phyloP scores from a whole-genome alignment of 2,797 vertebrate species.

The Schizothorax lantsangensis region DNA sequence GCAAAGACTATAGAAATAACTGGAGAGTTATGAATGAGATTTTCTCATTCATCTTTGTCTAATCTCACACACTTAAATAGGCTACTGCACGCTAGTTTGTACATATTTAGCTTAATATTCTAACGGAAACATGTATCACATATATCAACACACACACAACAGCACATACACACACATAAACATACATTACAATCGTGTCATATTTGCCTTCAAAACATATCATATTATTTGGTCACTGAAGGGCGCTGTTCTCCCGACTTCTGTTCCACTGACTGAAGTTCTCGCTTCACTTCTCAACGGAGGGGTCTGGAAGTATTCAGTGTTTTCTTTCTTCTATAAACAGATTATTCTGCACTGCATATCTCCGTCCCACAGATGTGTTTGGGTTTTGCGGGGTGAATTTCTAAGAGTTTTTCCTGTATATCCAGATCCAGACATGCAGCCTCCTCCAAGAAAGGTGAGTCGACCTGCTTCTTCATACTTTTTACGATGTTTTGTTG shows the following conservation, averaged over 20 bases:
- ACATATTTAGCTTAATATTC: neutral
- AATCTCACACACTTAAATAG: neutral
- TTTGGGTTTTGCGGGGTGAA: slow-evolving; percentile 25
- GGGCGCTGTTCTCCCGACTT: slow-evolving; percentile 26
- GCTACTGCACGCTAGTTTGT: neutral
- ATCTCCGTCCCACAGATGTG: slow-evolving; percentile 39
- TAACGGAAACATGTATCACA: neutral
- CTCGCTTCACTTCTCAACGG: slow-evolving; percentile 41
- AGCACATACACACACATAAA: neutral
- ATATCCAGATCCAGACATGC: slow-evolving; percentile 82
- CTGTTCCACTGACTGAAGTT: slow-evolving; percentile 55
- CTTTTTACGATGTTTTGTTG: neutral
- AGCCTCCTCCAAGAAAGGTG: slow-evolving; percentile 96
- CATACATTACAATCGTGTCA: neutral
- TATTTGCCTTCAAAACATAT: neutral
- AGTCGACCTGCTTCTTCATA: slow-evolving; percentile 66
- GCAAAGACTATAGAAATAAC: no score
- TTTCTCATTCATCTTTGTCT: neutral
- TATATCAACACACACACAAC: neutral
- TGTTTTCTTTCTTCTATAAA: neutral
- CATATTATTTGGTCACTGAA: slow-evolving; percentile 12
- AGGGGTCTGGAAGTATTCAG: slow-evolving; percentile 32
- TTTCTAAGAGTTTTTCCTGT: slow-evolving; percentile 59
- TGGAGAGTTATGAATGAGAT: neutral
- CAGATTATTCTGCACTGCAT: neutral